A percentile compares a stretch with the other conserved stretches of the same genome.
Evolutionary conservation across 2,797 vertebrate species (phyloP).

Genomic region (Alcedo quadribrachys): DNA sequence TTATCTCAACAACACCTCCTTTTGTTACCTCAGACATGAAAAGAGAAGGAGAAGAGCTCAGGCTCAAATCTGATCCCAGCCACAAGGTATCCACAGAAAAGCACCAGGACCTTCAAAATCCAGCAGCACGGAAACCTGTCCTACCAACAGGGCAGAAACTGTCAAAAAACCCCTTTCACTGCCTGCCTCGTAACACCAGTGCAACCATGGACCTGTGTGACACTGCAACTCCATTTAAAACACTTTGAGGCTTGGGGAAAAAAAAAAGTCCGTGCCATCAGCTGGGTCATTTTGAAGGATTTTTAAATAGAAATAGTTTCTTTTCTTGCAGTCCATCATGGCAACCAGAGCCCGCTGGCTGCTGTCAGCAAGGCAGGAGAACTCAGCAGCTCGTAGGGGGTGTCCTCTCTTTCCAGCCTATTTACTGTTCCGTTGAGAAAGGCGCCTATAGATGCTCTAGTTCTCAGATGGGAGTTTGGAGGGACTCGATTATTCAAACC

Average conservation of each 20-base stretch:
- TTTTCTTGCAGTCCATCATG: conserved; percentile 20
- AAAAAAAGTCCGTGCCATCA: not conserved
- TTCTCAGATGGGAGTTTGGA: conserved; percentile 70
- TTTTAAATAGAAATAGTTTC: conserved; percentile 58
- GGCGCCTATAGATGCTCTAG: conserved; percentile 52
- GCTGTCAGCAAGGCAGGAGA: not conserved
- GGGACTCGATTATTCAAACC: conserved; percentile 72
- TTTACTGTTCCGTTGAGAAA: conserved; percentile 46
- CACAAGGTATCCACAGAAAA: not conserved
- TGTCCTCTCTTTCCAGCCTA: conserved; percentile 43
- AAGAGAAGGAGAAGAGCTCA: conserved; percentile 26
- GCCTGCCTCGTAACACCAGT: not conserved
- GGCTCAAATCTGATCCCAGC: conserved; percentile 6
- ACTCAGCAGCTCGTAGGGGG: conserved; percentile 28
- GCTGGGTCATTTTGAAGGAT: not conserved
- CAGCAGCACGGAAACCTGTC: not conserved
- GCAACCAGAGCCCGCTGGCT: not conserved
- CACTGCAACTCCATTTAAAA: not conserved
- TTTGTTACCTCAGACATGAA: conserved; percentile 64
- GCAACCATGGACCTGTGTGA: not conserved
- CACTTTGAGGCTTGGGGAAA: not conserved
- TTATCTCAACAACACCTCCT: conserved; percentile 54
- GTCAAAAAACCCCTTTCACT: not conserved
- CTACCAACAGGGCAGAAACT: not conserved
- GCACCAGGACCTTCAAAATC: not conserved